These are phyloP conservation scores for Malurus alboscapulatus DNA, from an alignment of 2,113 vertebrate genomes.

Conservation along the genomic window DNA sequence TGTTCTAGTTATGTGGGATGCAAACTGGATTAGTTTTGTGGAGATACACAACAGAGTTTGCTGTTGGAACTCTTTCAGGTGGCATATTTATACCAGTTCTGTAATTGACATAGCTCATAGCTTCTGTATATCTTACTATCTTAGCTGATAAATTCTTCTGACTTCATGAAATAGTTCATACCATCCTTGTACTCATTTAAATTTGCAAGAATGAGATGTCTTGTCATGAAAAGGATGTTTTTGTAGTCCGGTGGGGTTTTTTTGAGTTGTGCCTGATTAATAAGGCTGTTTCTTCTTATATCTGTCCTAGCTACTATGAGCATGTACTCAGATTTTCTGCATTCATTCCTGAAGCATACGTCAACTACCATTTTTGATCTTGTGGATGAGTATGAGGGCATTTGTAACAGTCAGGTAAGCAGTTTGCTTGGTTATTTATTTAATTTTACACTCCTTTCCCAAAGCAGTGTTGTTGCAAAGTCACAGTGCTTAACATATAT, in stretches of 20 bases:
- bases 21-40: background rate
- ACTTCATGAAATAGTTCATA: background rate
- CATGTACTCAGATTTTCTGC: constrained; percentile 91
- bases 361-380: constrained; percentile 92
- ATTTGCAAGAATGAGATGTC: background rate
- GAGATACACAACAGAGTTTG: background rate
- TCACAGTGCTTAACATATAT: background rate
- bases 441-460: background rate
- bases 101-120: background rate
- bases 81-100: background rate
- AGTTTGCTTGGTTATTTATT: background rate
- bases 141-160: background rate
- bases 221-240: background rate
- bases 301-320: constrained; percentile 84
- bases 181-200: background rate
- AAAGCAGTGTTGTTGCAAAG: background rate
- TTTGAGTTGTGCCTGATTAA: background rate
- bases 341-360: constrained; percentile 86
- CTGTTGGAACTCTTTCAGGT: background rate
- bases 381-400: constrained; percentile 87
- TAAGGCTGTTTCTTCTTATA: background rate
- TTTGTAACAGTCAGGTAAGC: constrained; percentile 86
- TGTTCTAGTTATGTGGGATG: background rate
- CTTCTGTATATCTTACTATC: background rate
- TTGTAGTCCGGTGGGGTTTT: accelerated